A percentile compares a stretch with the other conserved stretches of the same genome.
These are phyloP conservation scores for Xenopus borealis DNA, from an alignment of 2,113 vertebrate genomes.

Conservation along the genomic window DNA sequence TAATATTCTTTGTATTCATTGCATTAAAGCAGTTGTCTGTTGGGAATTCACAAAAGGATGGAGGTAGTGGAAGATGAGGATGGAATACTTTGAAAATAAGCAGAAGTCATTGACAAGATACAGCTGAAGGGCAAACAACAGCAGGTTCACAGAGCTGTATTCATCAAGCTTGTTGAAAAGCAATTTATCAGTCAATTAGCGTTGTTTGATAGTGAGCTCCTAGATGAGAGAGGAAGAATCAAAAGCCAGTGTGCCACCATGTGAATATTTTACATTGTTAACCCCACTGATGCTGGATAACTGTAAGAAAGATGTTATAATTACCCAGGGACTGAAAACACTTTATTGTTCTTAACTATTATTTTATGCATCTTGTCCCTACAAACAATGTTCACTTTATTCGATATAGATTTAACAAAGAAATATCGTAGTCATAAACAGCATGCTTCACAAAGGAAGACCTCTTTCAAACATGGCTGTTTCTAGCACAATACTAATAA, in stretches of 20 bases:
- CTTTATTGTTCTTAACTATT: too few species aligned
- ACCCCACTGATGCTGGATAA: not conserved
- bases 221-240: constrained; percentile 18
- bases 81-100: constrained; percentile 14
- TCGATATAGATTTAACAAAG: too few species aligned
- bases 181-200: constrained; percentile 43
- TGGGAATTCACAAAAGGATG: not conserved
- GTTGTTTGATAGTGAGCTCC: constrained; percentile 1
- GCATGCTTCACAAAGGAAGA: too few species aligned
- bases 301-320: too few species aligned
- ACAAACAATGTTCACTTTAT: too few species aligned
- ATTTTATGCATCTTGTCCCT: too few species aligned
- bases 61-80: not conserved
- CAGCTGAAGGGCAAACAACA: constrained; percentile 9
- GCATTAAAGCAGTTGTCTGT: not conserved
- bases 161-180: constrained; percentile 17
- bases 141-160: constrained; percentile 5
- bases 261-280: not conserved
- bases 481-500: too few species aligned
- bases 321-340: too few species aligned
- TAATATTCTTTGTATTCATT: not conserved
- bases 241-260: not conserved
- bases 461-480: too few species aligned
- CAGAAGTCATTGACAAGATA: constrained; percentile 19
- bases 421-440: too few species aligned